phyloP scores from a whole-genome alignment of 2,888 invertebrate species.

The Sturmia bella region DNA sequence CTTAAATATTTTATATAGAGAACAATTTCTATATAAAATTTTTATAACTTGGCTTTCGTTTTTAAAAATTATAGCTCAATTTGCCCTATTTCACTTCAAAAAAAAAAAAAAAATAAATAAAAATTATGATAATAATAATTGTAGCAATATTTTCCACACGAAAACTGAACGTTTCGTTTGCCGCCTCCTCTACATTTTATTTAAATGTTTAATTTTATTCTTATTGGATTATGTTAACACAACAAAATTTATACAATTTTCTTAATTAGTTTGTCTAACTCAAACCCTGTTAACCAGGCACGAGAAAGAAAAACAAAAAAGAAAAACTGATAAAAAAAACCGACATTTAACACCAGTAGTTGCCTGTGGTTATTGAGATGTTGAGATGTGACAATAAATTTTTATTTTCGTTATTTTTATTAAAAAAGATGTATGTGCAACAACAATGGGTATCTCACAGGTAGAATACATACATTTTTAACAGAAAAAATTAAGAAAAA shows the following conservation, averaged over 20 bases:
- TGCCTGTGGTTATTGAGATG: constrained; percentile 47
- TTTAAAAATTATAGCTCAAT: too few species aligned
- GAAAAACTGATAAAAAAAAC: background rate
- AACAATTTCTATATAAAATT: too few species aligned
- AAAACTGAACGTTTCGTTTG: background rate
- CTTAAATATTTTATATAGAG: too few species aligned
- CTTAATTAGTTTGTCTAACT: constrained; percentile 60
- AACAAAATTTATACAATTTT: constrained; percentile 36
- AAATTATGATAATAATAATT: too few species aligned
- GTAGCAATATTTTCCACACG: background rate
- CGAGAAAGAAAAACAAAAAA: background rate
- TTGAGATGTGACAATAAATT: constrained; percentile 31
- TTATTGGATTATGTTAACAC: background rate
- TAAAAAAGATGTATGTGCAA: constrained; percentile 44
- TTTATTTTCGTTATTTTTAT: constrained; percentile 23
- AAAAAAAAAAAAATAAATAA: too few species aligned
- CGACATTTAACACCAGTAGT: constrained; percentile 59
- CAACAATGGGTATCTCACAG: constrained; percentile 20
- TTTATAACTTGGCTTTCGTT: too few species aligned
- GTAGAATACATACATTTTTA: constrained; percentile 24
- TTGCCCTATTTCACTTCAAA: too few species aligned
- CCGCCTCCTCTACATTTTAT: constrained; percentile 13
- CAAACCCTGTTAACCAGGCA: background rate
- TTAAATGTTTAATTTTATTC: constrained; percentile 36
- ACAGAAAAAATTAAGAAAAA: constrained; percentile 20